Evolutionary conservation across 2,888 invertebrate species (phyloP), one percentile per base, ranked within the genome.

Genomic region (Cosmorhoe ocellata): DNA sequence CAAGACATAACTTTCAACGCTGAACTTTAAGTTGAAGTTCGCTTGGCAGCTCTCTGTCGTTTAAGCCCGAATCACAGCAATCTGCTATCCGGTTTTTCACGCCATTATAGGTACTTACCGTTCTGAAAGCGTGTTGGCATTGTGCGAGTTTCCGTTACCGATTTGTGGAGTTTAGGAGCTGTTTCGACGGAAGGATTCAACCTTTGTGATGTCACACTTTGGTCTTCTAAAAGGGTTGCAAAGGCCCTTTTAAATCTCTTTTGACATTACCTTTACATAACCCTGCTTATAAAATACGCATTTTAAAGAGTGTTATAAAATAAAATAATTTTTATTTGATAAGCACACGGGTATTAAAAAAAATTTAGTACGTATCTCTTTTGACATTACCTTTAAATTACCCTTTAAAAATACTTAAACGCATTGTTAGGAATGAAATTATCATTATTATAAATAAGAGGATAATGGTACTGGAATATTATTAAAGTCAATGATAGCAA

Each of bases 131-230:
- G 31, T 22, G 54, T 51, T 56, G 47, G 41, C 51, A 51, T 41
- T 60, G 52, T 59, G 49, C 55, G 42, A 55, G 51, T 52, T 52
- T 52, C 47, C 47, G 36, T 37, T 22, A 52, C 28, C 38, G 50
- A 45, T 48, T 58, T 60, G 46, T 39, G 14, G 12, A 31, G 42
- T 27, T 31, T 9, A 26, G 26, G 32, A 42, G 34, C 32, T 28
- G 47, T 38, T 42, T 42, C 33, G 13, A 24, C 33, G 45, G 53
- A 47, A 48, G 51, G 32, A 27, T 36, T 1, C 18, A 22, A 36
- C 28, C 33, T 46, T 48, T 55, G 38, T 52, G 31, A 30, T 31
- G 41, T 43, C 22, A 37, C 10, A 14, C 30, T 46, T n/a, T 45
- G 24, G 8, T 26, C 13, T 41, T 40, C 31, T 40, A 12, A 32